Base-by-base conservation (phyloP, 1,140 invertebrate species). In the Drosophila repletoides region DNA sequence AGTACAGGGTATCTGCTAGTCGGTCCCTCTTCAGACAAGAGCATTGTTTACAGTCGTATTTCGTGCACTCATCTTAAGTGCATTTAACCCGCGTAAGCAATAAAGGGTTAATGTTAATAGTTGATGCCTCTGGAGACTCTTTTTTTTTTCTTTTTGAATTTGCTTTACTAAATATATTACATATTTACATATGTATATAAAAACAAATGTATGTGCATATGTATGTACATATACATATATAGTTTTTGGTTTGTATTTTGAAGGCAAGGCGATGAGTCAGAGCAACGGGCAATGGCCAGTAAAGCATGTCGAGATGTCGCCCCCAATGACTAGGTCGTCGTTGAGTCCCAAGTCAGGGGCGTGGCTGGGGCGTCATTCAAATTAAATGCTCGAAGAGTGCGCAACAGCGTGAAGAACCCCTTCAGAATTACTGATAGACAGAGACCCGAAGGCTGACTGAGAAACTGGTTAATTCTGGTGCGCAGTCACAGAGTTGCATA, bases 281-380 rank as follows among this genome's bases (percentile, higher is more conserved):
- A 48, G 15, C 33, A 14, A 34, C 36, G 21, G 17, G 4, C 28
- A 55, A 31, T 41, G 46, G 66, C 48, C 71, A 80, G 36, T 61
- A 67, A 79, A 76, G 56, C 76, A 72, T 81, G 61, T 68, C 65
- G 65, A 61, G 55, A 52, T 63, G 41, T 59, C 46, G 46, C 43
- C 55, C 48, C 24, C 56, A 9, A 19, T n/a, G n/a, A 1, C 48
- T 26, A 9, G 19, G 22, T n/a, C n/a, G 34, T 34, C 46, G 46
- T 26, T 19, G 52, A 33, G 33, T 45, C 28, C n/a, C 48, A 48
- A n/a, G 40, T 9, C 34, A 77, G 71, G 60, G 74, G 76, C 60
- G 65, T 65, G 59, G 33, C 67, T 43, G 31, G n/a, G 40, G 67
- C 56, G 34, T 51, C 38, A 69, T 40, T 61, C 55, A 73, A 79